Evolutionary conservation across 1,140 invertebrate species (phyloP).

Genomic region (Diorhabda carinulata): DNA sequence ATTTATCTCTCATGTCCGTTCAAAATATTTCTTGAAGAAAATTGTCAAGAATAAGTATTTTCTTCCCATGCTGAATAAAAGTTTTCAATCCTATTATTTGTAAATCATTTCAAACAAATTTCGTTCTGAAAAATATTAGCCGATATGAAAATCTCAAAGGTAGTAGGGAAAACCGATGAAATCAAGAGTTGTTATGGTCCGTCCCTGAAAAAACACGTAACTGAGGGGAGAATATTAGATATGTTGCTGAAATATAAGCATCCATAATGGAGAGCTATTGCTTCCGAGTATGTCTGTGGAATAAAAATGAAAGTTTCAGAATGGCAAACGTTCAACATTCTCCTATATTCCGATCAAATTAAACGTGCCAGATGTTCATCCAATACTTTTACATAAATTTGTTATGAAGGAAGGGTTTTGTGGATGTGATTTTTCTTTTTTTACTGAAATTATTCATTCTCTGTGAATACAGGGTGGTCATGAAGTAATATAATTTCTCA

Average conservation of each 20-base stretch:
- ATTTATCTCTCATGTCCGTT: too few species aligned
- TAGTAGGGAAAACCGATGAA: too few species aligned
- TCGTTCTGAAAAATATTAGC: too few species aligned
- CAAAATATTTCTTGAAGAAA: too few species aligned
- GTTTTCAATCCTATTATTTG: too few species aligned
- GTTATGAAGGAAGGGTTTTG: background rate
- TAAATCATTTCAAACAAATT: too few species aligned
- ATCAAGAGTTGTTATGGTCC: background rate
- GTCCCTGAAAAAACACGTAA: background rate
- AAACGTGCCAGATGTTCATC: background rate
- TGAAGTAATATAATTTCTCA: too few species aligned
- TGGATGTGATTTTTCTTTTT: background rate
- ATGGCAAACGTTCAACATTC: background rate
- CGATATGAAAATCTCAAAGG: too few species aligned
- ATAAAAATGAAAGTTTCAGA: conserved; percentile 3
- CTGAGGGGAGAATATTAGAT: background rate
- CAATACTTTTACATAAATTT: background rate
- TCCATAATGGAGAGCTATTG: background rate
- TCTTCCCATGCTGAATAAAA: too few species aligned
- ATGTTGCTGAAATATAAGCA: background rate
- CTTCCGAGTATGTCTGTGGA: background rate
- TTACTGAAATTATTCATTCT: too few species aligned
- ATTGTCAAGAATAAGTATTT: too few species aligned
- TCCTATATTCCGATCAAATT: background rate
- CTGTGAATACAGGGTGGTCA: too few species aligned